Conservation (phyloP, 1,140 invertebrate species). For the Heliconius himera region DNA sequence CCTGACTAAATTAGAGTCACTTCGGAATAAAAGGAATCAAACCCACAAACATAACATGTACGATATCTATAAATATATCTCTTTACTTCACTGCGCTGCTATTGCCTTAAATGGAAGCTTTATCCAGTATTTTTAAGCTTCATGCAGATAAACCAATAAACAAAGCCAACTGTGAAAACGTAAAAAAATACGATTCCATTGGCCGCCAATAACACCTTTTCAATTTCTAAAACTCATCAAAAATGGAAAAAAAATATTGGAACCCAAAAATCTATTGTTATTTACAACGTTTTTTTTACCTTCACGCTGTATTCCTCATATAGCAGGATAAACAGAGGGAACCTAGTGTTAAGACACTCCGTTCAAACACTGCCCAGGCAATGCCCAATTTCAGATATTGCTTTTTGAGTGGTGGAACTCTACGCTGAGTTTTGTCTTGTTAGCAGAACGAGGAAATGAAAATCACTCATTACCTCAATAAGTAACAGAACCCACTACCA, state of each 20-base stretch:
- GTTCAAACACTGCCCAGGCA: not conserved
- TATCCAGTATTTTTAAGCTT: slow-evolving; percentile 1
- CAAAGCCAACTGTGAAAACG: slow-evolving; percentile 4
- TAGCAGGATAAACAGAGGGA: not conserved
- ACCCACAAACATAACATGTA: too few species aligned
- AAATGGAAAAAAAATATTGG: not conserved
- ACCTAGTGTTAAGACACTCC: not conserved
- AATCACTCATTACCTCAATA: not conserved
- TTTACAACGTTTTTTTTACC: not conserved
- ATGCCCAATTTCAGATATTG: not conserved
- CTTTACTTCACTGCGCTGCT: too few species aligned
- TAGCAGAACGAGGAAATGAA: not conserved
- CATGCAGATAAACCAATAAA: slow-evolving; percentile 12
- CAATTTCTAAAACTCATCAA: not conserved
- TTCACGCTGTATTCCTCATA: not conserved
- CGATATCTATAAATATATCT: too few species aligned
- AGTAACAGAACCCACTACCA: too few species aligned
- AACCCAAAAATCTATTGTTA: too few species aligned
- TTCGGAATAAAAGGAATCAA: too few species aligned
- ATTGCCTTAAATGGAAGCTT: not conserved
- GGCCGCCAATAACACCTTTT: slow-evolving; percentile 6
- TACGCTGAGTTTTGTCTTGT: not conserved
- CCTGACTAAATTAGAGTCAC: too few species aligned
- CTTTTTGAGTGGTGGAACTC: not conserved
- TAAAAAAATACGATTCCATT: slow-evolving; percentile 6